These are phyloP conservation scores for Lacerta agilis DNA, from an alignment of 2,797 vertebrate genomes.

Conservation along the genomic window DNA sequence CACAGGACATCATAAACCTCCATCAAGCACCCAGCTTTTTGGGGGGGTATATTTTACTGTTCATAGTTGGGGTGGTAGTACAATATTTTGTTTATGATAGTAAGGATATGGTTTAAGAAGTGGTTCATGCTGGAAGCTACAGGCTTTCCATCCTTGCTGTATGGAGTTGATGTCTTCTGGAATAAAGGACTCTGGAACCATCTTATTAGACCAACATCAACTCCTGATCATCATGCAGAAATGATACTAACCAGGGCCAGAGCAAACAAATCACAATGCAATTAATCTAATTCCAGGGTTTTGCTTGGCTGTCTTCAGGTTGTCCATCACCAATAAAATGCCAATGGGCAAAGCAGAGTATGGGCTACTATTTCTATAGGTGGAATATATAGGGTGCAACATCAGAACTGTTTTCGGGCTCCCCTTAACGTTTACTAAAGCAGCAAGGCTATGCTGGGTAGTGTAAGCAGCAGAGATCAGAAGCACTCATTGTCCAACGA, in stretches of 20 bases:
- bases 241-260: background rate
- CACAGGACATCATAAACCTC: background rate
- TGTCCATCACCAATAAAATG: background rate
- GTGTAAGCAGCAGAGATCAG: background rate
- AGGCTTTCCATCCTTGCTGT: too few species aligned
- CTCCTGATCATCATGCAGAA: background rate
- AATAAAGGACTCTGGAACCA: conserved; percentile 6
- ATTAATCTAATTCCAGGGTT: background rate
- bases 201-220: background rate
- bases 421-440: background rate
- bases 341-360: background rate
- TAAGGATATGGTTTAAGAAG: conserved; percentile 38
- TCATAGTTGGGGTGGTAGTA: background rate
- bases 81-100: conserved; percentile 32
- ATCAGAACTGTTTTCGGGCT: background rate
- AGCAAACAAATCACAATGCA: rapidly evolving
- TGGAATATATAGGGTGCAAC: background rate
- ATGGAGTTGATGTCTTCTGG: background rate
- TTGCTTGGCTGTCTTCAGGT: background rate
- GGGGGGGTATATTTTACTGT: background rate
- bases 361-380: background rate
- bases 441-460: background rate
- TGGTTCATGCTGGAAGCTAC: too few species aligned
- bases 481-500: background rate
- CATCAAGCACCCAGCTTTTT: background rate